phyloP scores from a whole-genome alignment of 1,140 invertebrate species.

The Melanaphis sacchari region DNA sequence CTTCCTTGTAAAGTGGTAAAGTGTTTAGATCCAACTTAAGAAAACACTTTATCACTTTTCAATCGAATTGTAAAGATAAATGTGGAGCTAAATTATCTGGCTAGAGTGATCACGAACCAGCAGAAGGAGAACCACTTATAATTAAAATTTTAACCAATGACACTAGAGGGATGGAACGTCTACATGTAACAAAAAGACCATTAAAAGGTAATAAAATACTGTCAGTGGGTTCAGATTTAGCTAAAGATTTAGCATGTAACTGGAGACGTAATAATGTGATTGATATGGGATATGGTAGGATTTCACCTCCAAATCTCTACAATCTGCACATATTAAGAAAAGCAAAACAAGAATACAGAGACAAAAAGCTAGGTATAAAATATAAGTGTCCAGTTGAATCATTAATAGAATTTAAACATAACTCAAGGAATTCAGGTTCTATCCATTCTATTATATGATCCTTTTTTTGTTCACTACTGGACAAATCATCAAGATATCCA shows the following conservation, averaged over 20 bases:
- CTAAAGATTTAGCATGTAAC: constrained; percentile 16
- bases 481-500: background rate
- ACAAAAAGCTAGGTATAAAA: background rate
- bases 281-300: background rate
- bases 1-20: background rate
- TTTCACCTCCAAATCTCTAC: background rate
- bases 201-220: background rate
- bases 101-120: background rate
- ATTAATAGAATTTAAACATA: background rate
- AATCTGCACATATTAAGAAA: background rate
- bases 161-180: background rate
- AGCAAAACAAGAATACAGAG: background rate
- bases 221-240: background rate
- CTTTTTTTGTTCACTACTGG: background rate
- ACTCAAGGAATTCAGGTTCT: background rate
- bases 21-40: background rate
- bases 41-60: background rate
- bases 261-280: background rate
- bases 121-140: background rate
- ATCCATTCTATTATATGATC: background rate
- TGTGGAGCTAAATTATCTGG: background rate
- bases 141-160: background rate
- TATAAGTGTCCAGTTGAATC: background rate
- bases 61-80: background rate
- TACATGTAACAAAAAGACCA: background rate